Base-by-base conservation (phyloP, 2,888 invertebrate species). In the Xestia c-nigrum region DNA sequence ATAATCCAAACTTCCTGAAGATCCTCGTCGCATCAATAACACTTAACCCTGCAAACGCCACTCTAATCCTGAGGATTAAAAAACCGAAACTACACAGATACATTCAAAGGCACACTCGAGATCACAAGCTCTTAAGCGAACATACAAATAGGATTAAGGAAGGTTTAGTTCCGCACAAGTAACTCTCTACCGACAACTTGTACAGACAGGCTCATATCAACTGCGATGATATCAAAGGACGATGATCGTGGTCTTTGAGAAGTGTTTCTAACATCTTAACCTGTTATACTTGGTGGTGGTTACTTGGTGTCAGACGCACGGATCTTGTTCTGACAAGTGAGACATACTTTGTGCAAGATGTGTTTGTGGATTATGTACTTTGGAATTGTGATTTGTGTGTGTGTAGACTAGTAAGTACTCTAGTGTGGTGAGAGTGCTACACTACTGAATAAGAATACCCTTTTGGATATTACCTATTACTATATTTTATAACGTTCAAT, bases 191-290 rank as follows among this genome's bases (percentile, higher is more conserved):
- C 65, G 21, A 47, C 70, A 64, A 77, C 66, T 83, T 78, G 84
- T 78, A 74, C 59, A 78, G 85, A 74, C 75, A 72, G 73, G 78
- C 64, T 73, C 76, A 74, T 59, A 84, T 77, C 81, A 70, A 74
- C 52, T 74, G 65, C 65, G 76, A 72, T 72, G 74, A 79, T 79
- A 85, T 84, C 84, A 86, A 84, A 86, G 84, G 84, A 72, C 63
- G 47, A 61, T 69, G 81, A 72, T 76, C 67, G 52, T 71, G 76
- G 71, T 72, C 74, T 82, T 59, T 82, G 74, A 69, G 78, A 65
- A 79, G 77, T 74, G 82, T 77, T 84, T 72, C 67, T 69, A 82
- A 74, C 84, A 72, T 86, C 86, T 86, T 82, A 82, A 78, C 75
- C 66, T 76, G 68, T 81, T 74, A 76, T 38, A 19, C 61, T 43